These are phyloP conservation scores for Prosapia bicincta DNA, from an alignment of 2,888 invertebrate genomes.

Conservation along the genomic window DNA sequence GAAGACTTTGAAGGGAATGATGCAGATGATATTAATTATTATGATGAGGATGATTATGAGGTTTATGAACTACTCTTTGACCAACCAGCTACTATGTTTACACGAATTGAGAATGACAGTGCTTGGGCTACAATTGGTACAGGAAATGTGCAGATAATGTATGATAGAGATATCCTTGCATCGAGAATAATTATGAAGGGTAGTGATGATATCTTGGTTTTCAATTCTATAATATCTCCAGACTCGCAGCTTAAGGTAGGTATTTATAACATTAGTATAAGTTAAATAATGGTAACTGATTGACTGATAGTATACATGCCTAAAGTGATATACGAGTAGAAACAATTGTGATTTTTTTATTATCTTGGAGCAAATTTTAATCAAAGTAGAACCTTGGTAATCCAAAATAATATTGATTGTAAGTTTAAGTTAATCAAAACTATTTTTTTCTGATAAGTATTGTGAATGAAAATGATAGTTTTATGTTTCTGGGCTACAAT, in stretches of 20 bases:
- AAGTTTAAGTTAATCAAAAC: too few species aligned
- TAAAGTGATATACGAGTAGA: too few species aligned
- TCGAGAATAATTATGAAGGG: background rate
- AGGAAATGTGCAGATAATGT: background rate
- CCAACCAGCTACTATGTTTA: background rate
- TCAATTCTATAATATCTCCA: background rate
- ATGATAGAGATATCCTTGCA: background rate
- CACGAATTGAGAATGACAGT: background rate
- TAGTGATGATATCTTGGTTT: background rate
- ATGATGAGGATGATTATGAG: constrained; percentile 2
- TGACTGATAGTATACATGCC: background rate
- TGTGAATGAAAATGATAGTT: too few species aligned
- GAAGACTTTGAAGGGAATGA: background rate
- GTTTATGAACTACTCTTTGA: background rate
- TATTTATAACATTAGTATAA: background rate
- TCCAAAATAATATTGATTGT: too few species aligned
- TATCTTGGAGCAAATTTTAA: too few species aligned
- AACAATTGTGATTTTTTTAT: too few species aligned
- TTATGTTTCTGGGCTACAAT: too few species aligned
- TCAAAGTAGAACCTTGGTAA: too few species aligned
- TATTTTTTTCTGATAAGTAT: too few species aligned
- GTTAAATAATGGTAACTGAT: too few species aligned
- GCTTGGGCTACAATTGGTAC: background rate
- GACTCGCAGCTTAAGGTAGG: background rate
- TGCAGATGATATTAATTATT: background rate